phyloP scores from a whole-genome alignment of 2,113 vertebrate species.

The Arenaria interpres region DNA sequence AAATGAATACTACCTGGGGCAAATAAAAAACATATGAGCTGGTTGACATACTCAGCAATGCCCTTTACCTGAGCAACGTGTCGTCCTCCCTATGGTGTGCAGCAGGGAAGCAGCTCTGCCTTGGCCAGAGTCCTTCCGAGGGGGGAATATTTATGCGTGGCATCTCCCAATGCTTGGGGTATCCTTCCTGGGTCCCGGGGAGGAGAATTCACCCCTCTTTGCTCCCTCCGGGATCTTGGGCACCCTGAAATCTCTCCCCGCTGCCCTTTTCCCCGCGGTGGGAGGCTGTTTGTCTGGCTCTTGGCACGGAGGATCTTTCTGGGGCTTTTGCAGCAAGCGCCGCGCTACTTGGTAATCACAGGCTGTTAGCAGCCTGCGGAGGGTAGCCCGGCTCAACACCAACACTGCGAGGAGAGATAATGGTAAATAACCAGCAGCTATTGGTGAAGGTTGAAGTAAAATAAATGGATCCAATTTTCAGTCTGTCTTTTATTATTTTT shows the following conservation, averaged over 20 bases:
- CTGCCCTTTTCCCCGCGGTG: background rate
- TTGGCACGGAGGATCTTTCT: background rate
- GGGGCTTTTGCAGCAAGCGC: background rate
- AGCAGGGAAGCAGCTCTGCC: background rate
- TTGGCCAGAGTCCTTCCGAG: background rate
- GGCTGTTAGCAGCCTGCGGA: slow-evolving; percentile 16
- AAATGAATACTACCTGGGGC: background rate
- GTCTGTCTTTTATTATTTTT: background rate
- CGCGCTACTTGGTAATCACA: background rate
- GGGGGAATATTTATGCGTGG: background rate
- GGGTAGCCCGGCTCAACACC: background rate
- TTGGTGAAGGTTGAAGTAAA: slow-evolving; percentile 21
- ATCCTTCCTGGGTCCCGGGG: background rate
- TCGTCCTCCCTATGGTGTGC: background rate
- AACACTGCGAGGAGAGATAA: slow-evolving; percentile 26
- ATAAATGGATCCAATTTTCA: slow-evolving; percentile 25
- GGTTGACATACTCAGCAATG: background rate
- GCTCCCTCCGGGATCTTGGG: rapidly evolving
- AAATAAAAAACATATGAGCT: background rate
- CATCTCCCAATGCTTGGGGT: background rate
- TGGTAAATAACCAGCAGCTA: slow-evolving; percentile 52
- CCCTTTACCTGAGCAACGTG: background rate
- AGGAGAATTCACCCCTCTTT: background rate
- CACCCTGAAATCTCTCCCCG: background rate
- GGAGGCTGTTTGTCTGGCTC: background rate